Conservation (phyloP, 2,113 vertebrate genomes). For the Neotoma lepida region DNA sequence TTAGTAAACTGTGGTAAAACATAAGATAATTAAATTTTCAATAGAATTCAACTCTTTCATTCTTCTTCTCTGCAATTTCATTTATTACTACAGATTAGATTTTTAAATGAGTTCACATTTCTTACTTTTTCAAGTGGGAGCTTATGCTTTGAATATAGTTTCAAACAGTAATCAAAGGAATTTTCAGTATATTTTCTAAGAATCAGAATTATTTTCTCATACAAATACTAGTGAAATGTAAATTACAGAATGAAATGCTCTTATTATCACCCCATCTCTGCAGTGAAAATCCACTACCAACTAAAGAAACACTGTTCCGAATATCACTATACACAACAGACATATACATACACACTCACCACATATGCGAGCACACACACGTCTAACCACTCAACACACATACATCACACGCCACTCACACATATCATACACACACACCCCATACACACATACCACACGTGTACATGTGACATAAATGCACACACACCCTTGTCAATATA, state of each 20-base stretch:
- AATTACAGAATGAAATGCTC: conserved; percentile 10
- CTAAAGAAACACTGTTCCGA: background rate
- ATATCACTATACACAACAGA: background rate
- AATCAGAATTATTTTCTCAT: background rate
- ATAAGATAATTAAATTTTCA: background rate
- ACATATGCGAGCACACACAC: too few species aligned
- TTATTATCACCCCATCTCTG: background rate
- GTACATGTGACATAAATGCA: accelerated
- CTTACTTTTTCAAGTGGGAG: conserved; percentile 2
- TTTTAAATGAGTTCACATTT: conserved; percentile 24
- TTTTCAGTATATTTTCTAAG: background rate
- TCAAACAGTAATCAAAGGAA: background rate
- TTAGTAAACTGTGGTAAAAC: background rate
- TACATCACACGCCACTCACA: background rate
- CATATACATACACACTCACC: background rate
- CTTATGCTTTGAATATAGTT: background rate
- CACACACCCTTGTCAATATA: background rate
- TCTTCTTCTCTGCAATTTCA: background rate
- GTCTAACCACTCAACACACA: background rate
- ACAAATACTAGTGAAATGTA: background rate
- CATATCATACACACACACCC: background rate
- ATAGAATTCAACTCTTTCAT: background rate
- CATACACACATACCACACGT: background rate
- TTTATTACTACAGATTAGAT: background rate
- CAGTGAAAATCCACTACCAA: background rate